phyloP scores from a whole-genome alignment of 2,797 vertebrate species.

The Lateolabrax maculatus region DNA sequence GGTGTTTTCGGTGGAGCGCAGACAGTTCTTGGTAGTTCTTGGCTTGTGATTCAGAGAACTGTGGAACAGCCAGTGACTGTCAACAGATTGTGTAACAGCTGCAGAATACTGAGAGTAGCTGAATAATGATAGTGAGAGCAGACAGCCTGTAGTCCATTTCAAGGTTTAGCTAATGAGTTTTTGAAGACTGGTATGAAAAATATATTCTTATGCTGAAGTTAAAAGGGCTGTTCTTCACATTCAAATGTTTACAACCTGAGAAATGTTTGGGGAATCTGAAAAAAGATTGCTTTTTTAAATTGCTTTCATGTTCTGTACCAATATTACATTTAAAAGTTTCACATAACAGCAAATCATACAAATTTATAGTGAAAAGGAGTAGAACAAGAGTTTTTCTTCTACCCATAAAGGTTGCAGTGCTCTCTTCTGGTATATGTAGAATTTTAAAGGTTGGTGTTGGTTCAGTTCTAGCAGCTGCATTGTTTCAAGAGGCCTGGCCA shows the following conservation, averaged over 20 bases:
- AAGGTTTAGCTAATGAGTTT: neutral
- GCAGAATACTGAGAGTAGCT: slow-evolving; percentile 15
- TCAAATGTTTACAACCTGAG: too few species aligned
- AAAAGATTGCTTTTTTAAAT: too few species aligned
- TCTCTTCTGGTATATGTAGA: too few species aligned
- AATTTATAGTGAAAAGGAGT: too few species aligned
- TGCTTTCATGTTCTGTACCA: too few species aligned
- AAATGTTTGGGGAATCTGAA: too few species aligned
- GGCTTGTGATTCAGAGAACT: slow-evolving; percentile 24
- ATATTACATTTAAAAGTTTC: too few species aligned
- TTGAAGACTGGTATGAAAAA: neutral
- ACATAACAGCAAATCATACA: too few species aligned
- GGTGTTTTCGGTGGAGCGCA: neutral
- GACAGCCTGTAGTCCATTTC: neutral
- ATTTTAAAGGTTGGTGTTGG: neutral
- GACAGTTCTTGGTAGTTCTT: slow-evolving; percentile 21
- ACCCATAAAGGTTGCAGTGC: too few species aligned
- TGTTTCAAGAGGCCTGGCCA: neutral
- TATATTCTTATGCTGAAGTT: neutral
- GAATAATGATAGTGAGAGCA: neutral
- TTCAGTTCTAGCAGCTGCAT: neutral
- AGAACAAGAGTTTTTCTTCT: too few species aligned
- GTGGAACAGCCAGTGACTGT: slow-evolving; percentile 25
- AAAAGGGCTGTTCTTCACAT: neutral
- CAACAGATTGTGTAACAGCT: slow-evolving; percentile 30